Evolutionary conservation across 2,113 vertebrate genomes (phyloP).

Genomic region (Ahaetulla prasina): DNA sequence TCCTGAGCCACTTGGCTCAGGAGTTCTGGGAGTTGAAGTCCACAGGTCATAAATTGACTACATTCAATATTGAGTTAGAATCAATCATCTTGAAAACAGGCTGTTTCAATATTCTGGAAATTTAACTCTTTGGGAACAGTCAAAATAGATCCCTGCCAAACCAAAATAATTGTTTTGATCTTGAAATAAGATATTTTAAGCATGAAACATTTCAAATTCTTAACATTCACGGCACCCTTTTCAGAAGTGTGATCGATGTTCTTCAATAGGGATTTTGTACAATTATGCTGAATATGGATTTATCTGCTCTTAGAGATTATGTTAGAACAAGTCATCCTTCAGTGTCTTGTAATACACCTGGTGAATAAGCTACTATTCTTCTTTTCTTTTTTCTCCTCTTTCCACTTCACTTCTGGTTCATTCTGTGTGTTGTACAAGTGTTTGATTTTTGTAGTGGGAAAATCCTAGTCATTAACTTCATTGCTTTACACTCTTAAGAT

Average conservation of each 20-base stretch:
- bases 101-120: background rate
- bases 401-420: background rate
- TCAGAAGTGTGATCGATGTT: background rate
- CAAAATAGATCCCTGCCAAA: background rate
- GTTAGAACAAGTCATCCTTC: background rate
- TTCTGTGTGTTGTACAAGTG: background rate
- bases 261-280: background rate
- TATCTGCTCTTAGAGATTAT: background rate
- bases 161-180: background rate
- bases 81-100: background rate
- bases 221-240: background rate
- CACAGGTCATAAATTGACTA: background rate
- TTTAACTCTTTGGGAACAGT: background rate
- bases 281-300: background rate
- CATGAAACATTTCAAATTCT: background rate
- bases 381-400: accelerated
- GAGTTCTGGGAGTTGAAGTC: background rate
- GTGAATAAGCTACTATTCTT: background rate
- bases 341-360: background rate
- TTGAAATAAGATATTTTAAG: background rate
- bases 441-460: background rate
- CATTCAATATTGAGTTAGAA: background rate
- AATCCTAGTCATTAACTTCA: background rate
- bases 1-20: background rate
- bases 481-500: conserved; percentile 1